Evolutionary conservation across 2,797 vertebrate species (phyloP).

Genomic region (Danio kyathit): DNA sequence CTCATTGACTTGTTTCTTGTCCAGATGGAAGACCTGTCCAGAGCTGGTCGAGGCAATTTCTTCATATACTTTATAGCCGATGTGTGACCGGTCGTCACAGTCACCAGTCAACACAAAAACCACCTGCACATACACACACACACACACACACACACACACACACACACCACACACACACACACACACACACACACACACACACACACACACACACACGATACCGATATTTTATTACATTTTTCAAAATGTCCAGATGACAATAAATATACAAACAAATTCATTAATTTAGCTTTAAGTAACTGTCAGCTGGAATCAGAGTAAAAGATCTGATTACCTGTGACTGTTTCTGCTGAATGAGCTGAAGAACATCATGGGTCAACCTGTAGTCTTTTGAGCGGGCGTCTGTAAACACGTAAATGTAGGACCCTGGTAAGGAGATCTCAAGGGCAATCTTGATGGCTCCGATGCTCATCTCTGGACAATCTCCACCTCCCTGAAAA

Average conservation of each 20-base stretch:
- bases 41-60: slow-evolving; percentile 99
- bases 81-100: slow-evolving; percentile 93
- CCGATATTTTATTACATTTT: slow-evolving; percentile 22
- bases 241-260: slow-evolving; percentile 23
- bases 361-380: slow-evolving; percentile 92
- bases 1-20: slow-evolving; percentile 99
- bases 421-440: slow-evolving; percentile 96
- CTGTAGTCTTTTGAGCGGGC: slow-evolving; percentile 97
- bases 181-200: slow-evolving; percentile 47
- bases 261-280: not conserved
- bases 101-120: slow-evolving; percentile 98
- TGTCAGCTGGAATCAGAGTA: not conserved
- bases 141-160: slow-evolving; percentile 41
- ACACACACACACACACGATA: slow-evolving; percentile 40
- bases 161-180: slow-evolving; percentile 37
- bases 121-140: slow-evolving; percentile 78
- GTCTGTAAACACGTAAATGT: slow-evolving; percentile 97
- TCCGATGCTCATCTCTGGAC: slow-evolving; percentile 98
- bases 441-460: slow-evolving; percentile 98
- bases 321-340: slow-evolving; percentile 86
- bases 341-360: slow-evolving; percentile 98
- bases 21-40: slow-evolving; percentile 96
- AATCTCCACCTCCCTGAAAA: slow-evolving; percentile 94
- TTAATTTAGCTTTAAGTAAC: not conserved
- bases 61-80: slow-evolving; percentile 96